Percentiles rank a stretch among this genome's conserved stretches.
phyloP scores from a whole-genome alignment of 2,797 vertebrate genomes.

The Salarias fasciatus region DNA sequence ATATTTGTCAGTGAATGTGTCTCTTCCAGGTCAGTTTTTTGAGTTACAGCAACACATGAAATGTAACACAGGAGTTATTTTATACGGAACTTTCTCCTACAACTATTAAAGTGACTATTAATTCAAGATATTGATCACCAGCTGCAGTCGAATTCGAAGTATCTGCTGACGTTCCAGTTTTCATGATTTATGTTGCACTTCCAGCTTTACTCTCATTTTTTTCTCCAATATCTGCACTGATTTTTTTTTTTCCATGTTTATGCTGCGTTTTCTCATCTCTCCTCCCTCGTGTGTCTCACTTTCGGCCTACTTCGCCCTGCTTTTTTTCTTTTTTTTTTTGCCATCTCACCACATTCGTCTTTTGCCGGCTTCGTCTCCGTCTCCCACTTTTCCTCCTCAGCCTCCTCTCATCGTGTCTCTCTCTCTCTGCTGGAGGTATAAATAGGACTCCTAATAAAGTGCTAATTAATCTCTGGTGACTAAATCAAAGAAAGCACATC shows the following conservation, averaged over 20 bases:
- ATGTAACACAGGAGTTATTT: no score
- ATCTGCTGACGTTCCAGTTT: no score
- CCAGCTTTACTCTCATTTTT: no score
- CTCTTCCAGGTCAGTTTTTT: no score
- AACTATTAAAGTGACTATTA: no score
- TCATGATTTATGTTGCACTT: no score
- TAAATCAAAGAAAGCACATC: constrained; percentile 80
- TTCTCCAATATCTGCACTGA: no score
- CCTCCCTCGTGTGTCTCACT: constrained; percentile 5
- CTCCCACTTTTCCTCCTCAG: not conserved
- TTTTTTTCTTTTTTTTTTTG: constrained; percentile 15
- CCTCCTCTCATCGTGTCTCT: not conserved
- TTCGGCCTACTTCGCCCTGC: constrained; percentile 21
- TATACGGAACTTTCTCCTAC: no score
- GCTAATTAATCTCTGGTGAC: constrained; percentile 82
- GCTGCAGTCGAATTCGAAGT: no score
- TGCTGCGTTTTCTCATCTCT: not conserved
- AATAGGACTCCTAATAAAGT: constrained; percentile 77
- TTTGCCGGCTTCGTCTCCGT: constrained; percentile 18
- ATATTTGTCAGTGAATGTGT: no score
- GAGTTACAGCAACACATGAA: no score
- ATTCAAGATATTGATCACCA: no score
- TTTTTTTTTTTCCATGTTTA: not conserved
- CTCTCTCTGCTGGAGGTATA: constrained; percentile 63
- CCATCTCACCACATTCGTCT: constrained; percentile 15